Conservation (phyloP, 2,888 invertebrate species). For the Synergus umbraculus region DNA sequence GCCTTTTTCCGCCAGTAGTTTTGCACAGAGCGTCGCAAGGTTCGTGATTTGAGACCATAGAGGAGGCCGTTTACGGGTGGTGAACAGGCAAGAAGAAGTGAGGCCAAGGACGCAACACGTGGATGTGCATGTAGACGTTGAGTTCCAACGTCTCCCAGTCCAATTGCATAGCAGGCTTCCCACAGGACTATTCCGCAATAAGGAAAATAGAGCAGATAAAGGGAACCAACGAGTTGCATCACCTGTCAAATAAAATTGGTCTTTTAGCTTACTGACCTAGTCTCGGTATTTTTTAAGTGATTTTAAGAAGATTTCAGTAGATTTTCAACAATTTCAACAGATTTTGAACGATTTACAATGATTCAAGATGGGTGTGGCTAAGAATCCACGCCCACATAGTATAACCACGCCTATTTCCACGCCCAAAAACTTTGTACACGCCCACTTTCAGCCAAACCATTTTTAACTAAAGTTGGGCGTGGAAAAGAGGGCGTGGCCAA, state of each 20-base stretch:
- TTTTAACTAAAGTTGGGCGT: no score
- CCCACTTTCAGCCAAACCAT: no score
- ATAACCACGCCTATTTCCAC: no score
- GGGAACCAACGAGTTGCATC: constrained; percentile 85
- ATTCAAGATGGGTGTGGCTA: no score
- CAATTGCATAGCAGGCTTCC: constrained; percentile 78
- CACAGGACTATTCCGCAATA: constrained; percentile 86
- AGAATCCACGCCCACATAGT: no score
- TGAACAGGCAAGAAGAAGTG: constrained; percentile 84
- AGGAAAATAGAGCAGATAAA: constrained; percentile 86
- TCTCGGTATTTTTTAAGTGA: no score
- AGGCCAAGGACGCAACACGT: constrained; percentile 81
- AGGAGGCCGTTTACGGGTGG: constrained; percentile 87
- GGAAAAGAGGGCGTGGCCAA: no score
- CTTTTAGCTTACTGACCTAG: background rate
- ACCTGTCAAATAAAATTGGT: constrained; percentile 74
- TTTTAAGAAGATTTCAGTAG: no score
- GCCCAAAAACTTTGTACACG: no score
- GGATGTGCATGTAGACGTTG: constrained; percentile 70
- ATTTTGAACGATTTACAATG: no score
- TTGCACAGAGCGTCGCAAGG: constrained; percentile 84
- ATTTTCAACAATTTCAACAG: no score
- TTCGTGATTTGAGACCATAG: constrained; percentile 87
- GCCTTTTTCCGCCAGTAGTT: constrained; percentile 89
- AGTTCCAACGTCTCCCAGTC: constrained; percentile 64